Evolutionary conservation across 2,113 vertebrate genomes (phyloP).

Genomic region (Lagenorhynchus albirostris): DNA sequence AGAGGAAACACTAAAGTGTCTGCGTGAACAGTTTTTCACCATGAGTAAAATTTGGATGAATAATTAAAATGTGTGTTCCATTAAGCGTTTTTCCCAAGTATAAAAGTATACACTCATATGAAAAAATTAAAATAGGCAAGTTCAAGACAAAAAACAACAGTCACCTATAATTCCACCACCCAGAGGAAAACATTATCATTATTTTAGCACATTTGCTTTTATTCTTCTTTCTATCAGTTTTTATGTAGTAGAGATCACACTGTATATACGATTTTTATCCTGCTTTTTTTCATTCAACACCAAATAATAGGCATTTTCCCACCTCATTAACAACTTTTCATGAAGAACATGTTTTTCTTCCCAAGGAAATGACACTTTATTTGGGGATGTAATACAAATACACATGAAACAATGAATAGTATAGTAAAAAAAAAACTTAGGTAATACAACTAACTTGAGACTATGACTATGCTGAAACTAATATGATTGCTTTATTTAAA

Average conservation of each 20-base stretch:
- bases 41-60: constrained; percentile 8
- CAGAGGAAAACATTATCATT: neutral
- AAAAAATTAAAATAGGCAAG: neutral
- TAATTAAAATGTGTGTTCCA: constrained; percentile 1
- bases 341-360: constrained; percentile 23
- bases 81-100: neutral
- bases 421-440: neutral
- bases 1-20: constrained; percentile 24
- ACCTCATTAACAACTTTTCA: constrained; percentile 45
- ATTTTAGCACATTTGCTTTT: constrained; percentile 11
- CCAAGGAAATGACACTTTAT: constrained; percentile 9
- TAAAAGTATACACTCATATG: neutral
- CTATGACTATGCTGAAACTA: neutral
- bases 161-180: neutral
- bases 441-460: neutral
- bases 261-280: neutral
- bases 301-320: constrained; percentile 53
- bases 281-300: constrained; percentile 28
- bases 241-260: constrained; percentile 1
- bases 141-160: neutral
- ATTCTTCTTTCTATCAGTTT: constrained; percentile 1
- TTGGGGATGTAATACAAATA: neutral
- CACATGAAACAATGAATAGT: neutral
- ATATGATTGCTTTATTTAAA: neutral
- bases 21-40: neutral